Percentiles rank a stretch among this genome's conserved stretches.
Evolutionary conservation across 2,888 invertebrate species (phyloP).

Genomic region (Drosophila ezoana): DNA sequence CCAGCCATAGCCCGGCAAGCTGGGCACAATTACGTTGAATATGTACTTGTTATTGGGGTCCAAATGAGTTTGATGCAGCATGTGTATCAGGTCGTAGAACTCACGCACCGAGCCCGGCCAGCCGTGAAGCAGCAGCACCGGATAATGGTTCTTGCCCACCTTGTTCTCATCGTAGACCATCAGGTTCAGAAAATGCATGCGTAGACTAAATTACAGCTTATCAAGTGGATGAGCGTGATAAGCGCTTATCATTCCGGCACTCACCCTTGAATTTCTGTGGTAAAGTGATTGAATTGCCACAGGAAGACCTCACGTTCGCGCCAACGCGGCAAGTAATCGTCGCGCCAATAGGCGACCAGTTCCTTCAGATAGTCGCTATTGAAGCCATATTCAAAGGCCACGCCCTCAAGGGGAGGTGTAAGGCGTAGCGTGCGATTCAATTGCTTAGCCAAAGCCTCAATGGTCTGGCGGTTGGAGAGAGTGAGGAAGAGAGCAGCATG

Average conservation of each 20-base stretch:
- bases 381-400: conserved; percentile 92
- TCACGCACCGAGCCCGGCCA: conserved; percentile 96
- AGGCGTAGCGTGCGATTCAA: conserved; percentile 86
- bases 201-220: conserved; percentile 73
- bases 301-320: conserved; percentile 88
- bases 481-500: not conserved
- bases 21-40: conserved; percentile 87
- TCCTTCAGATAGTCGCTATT: conserved; percentile 89
- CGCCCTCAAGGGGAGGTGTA: conserved; percentile 87
- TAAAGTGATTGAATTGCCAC: conserved; percentile 91
- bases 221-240: conserved; percentile 33
- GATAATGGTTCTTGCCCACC: conserved; percentile 82
- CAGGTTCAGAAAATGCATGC: conserved; percentile 89
- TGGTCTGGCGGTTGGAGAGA: conserved; percentile 82
- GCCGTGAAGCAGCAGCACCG: conserved; percentile 89
- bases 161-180: conserved; percentile 86
- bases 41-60: conserved; percentile 86
- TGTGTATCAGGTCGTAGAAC: conserved; percentile 91
- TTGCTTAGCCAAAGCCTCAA: conserved; percentile 87
- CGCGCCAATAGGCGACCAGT: conserved; percentile 92
- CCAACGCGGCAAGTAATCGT: conserved; percentile 90
- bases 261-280: conserved; percentile 90
- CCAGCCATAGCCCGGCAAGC: conserved; percentile 85
- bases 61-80: conserved; percentile 86
- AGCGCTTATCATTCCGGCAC: conserved; percentile 47